Percentiles rank a stretch among this genome's conserved stretches.
phyloP scores from a whole-genome alignment of 1,140 invertebrate species.

The Harpegnathos saltator region DNA sequence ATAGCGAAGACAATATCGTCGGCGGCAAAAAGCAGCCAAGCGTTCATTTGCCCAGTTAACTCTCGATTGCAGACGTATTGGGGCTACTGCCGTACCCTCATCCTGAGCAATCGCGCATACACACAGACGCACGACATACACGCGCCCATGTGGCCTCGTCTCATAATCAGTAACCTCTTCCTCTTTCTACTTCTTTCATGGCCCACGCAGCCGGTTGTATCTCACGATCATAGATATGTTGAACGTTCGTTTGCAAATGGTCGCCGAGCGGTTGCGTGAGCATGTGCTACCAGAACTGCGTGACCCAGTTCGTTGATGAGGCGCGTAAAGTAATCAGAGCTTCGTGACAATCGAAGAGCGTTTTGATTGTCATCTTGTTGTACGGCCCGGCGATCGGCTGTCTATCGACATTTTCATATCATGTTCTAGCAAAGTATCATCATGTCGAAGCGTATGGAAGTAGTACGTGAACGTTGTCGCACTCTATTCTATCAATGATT shows the following conservation, averaged over 20 bases:
- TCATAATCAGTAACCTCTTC: conserved; percentile 74
- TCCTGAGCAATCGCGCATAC: conserved; percentile 43
- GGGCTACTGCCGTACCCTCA: conserved; percentile 44
- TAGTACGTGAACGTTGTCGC: not conserved
- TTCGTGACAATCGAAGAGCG: conserved; percentile 20
- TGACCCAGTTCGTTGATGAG: conserved; percentile 83
- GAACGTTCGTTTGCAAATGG: conserved; percentile 64
- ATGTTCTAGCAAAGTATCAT: not conserved
- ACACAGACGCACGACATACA: not conserved
- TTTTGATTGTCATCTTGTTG: conserved; percentile 11
- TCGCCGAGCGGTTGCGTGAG: conserved; percentile 59
- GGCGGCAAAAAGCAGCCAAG: conserved; percentile 66
- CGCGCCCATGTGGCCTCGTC: conserved; percentile 55
- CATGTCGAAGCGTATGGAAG: too few species aligned
- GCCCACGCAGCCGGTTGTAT: conserved; percentile 64
- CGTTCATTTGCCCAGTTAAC: conserved; percentile 62
- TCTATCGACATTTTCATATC: not conserved
- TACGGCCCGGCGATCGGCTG: not conserved
- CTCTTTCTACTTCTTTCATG: conserved; percentile 72
- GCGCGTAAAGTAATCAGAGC: conserved; percentile 49
- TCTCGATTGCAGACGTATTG: conserved; percentile 51
- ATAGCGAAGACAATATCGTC: conserved; percentile 53
- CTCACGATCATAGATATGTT: conserved; percentile 78
- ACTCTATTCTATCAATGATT: conserved; percentile 9
- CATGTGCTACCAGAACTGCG: conserved; percentile 70